Evolutionary conservation across 2,113 vertebrate species (phyloP).

Genomic region (Rhineura floridana): DNA sequence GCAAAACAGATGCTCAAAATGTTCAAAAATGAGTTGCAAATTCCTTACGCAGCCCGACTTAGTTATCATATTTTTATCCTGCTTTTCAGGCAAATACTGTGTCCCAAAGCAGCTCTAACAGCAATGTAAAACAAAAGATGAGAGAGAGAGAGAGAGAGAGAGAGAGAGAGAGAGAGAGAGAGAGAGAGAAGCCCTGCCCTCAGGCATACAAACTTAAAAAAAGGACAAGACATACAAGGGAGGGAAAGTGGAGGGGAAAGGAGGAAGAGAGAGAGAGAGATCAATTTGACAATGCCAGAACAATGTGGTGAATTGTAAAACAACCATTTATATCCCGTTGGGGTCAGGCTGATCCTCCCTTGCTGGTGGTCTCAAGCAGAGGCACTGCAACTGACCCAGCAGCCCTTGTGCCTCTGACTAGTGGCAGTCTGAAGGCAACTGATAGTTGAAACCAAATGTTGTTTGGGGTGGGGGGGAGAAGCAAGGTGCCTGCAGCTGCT

Average conservation of each 20-base stretch:
- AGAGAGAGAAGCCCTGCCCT: background rate
- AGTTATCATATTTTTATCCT: background rate
- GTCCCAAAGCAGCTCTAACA: background rate
- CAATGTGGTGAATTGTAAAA: background rate
- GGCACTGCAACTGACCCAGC: background rate
- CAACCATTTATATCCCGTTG: background rate
- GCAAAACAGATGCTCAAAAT: slow-evolving; percentile 44
- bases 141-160: background rate
- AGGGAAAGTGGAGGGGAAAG: background rate
- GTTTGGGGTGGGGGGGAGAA: background rate
- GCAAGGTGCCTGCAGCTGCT: background rate
- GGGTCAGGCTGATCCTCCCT: background rate
- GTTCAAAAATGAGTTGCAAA: background rate
- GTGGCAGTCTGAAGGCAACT: background rate
- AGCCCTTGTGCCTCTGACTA: background rate
- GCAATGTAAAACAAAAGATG: no score
- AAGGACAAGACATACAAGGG: background rate
- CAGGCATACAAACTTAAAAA: background rate
- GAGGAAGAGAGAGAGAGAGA: background rate
- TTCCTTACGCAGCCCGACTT: background rate
- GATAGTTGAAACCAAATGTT: background rate
- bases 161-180: background rate
- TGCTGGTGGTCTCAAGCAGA: background rate
- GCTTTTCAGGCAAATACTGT: background rate
- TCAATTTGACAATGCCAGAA: background rate